A percentile compares a stretch with the other conserved stretches of the same genome.
phyloP scores from a whole-genome alignment of 1,140 invertebrate genomes.

The Leptinotarsa texana region DNA sequence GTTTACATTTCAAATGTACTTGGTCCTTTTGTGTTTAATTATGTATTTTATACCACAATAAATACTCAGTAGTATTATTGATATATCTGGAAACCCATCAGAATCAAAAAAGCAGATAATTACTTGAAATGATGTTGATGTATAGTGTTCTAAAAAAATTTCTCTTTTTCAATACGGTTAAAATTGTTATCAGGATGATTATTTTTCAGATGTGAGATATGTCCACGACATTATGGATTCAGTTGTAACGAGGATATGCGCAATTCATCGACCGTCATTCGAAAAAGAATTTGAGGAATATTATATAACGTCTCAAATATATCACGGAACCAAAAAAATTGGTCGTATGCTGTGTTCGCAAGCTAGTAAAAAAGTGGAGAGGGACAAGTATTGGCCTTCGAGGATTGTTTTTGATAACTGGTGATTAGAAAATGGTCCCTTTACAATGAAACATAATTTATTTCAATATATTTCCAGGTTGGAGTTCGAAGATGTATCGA shows the following conservation, averaged over 20 bases:
- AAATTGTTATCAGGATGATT: too few relatives aligned
- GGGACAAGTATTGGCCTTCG: slow-evolving; percentile 48
- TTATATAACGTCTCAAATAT: slow-evolving; percentile 80
- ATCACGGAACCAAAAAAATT: slow-evolving; percentile 81
- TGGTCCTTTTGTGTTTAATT: too few relatives aligned
- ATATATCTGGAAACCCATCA: too few relatives aligned
- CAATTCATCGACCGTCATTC: slow-evolving; percentile 77
- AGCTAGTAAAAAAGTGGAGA: slow-evolving; percentile 33
- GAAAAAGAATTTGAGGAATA: slow-evolving; percentile 86
- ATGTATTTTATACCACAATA: too few relatives aligned
- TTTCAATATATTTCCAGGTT: slow-evolving; percentile 60
- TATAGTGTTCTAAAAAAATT: too few relatives aligned
- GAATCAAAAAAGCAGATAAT: not conserved
- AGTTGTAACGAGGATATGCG: slow-evolving; percentile 80
- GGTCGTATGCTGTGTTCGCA: slow-evolving; percentile 59
- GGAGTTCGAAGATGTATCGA: slow-evolving; percentile 73
- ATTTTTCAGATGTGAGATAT: slow-evolving; percentile 63
- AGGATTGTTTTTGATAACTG: slow-evolving; percentile 49
- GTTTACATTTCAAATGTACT: too few relatives aligned
- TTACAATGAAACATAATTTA: not conserved
- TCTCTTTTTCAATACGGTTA: too few relatives aligned
- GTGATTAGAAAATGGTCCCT: slow-evolving; percentile 30
- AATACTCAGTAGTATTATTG: too few relatives aligned
- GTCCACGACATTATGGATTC: slow-evolving; percentile 76
- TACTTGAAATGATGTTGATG: not conserved